Evolutionary conservation across 2,888 invertebrate genomes (phyloP).

Genomic region (Erebia ligea): DNA sequence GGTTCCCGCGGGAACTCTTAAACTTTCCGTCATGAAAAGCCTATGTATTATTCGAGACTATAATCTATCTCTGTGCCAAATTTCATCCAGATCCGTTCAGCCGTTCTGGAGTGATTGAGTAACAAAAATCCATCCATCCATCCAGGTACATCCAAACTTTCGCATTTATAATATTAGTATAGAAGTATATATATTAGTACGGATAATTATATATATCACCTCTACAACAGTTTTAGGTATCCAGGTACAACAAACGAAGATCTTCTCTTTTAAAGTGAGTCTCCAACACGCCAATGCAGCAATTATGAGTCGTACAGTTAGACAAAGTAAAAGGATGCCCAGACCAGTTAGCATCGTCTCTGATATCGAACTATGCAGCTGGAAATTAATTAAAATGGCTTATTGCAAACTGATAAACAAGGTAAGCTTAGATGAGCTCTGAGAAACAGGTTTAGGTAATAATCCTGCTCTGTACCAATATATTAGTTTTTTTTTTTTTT

Average conservation of each 20-base stretch:
- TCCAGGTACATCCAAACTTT: no score
- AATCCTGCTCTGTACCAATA: neutral
- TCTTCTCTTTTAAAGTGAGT: conserved; percentile 81
- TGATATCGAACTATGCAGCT: conserved; percentile 57
- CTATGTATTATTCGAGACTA: no score
- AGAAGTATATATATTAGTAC: neutral
- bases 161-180: no score
- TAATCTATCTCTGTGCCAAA: no score
- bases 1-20: no score
- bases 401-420: neutral
- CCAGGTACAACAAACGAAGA: conserved; percentile 87
- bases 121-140: no score
- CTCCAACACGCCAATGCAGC: conserved; percentile 66
- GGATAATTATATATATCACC: conserved; percentile 57
- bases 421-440: neutral
- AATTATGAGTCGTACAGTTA: conserved; percentile 58
- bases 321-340: conserved; percentile 61
- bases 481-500: no score
- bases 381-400: conserved; percentile 31
- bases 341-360: conserved; percentile 65
- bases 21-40: no score
- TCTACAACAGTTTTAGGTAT: conserved; percentile 89
- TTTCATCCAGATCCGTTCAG: no score
- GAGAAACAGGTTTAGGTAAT: neutral
- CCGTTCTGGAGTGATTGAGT: no score